Conservation (phyloP, 2,888 invertebrate species). For the Clunio marinus region DNA sequence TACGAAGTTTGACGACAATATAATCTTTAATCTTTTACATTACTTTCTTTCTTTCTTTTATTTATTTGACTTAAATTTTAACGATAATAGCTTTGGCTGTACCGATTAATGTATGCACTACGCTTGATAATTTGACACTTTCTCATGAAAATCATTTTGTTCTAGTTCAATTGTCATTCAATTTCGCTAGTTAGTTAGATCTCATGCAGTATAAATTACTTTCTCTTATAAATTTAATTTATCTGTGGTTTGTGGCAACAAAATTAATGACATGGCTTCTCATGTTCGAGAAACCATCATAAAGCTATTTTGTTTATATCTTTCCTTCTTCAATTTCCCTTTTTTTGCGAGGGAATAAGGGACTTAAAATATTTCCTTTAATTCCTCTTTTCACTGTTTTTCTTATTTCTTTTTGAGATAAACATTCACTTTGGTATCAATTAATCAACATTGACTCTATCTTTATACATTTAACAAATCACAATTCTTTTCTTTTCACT, state of each 20-base stretch:
- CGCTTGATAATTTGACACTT: background rate
- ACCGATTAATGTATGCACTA: background rate
- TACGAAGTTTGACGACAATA: background rate
- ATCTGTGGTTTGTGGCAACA: background rate
- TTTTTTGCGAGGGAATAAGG: too few species aligned
- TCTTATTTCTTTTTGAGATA: too few species aligned
- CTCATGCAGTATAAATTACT: background rate
- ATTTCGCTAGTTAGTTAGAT: background rate
- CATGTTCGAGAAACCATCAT: background rate
- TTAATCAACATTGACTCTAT: slow-evolving; percentile 34
- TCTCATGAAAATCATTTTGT: too few species aligned
- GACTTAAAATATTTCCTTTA: too few species aligned
- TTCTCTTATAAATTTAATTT: background rate
- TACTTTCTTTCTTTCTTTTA: background rate
- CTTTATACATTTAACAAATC: slow-evolving; percentile 34
- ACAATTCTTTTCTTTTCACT: slow-evolving; percentile 22
- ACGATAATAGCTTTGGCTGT: background rate
- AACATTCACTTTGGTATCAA: background rate
- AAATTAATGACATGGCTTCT: background rate
- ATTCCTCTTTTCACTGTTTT: too few species aligned
- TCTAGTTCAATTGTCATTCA: background rate
- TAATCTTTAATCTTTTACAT: background rate
- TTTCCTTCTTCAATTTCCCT: too few species aligned
- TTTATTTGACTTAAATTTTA: background rate
- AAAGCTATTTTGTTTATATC: background rate